Percentiles rank a stretch among this genome's conserved stretches.
phyloP scores from a whole-genome alignment of 2,797 vertebrate genomes.

The Clarias laeviceps region DNA sequence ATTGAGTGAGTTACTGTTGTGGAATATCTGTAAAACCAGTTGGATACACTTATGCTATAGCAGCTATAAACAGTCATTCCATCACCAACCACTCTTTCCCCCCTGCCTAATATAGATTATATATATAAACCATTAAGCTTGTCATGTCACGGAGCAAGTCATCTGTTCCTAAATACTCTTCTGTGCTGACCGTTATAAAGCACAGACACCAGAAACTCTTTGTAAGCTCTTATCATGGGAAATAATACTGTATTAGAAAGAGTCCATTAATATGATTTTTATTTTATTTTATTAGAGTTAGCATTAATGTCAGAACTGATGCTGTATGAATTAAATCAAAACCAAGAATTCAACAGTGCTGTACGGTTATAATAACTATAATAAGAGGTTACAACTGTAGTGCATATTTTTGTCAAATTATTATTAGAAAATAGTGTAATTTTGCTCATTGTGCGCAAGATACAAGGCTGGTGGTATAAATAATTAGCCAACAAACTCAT shows the following conservation, averaged over 20 bases:
- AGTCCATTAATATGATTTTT: not conserved
- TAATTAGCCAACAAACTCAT: slow-evolving; percentile 18
- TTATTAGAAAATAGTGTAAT: not conserved
- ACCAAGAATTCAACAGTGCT: not conserved
- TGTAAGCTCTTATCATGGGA: not conserved
- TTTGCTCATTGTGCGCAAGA: not conserved
- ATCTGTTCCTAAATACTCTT: not conserved
- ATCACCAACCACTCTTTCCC: not conserved
- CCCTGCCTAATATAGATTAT: too few relatives aligned
- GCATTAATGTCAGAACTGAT: not conserved
- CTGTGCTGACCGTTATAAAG: not conserved
- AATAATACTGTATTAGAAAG: not conserved
- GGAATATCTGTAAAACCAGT: not conserved
- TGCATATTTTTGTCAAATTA: not conserved
- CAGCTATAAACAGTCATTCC: not conserved
- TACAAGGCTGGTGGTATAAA: not conserved
- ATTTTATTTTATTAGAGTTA: not conserved
- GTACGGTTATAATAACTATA: not conserved
- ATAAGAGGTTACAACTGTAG: not conserved
- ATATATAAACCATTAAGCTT: not conserved
- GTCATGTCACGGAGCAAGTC: not conserved
- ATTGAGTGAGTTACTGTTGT: too few relatives aligned
- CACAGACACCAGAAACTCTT: not conserved
- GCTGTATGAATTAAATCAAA: not conserved
- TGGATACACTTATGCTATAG: not conserved